Conservation (phyloP, 2,888 invertebrate genomes). For the Frankliniella fusca region DNA sequence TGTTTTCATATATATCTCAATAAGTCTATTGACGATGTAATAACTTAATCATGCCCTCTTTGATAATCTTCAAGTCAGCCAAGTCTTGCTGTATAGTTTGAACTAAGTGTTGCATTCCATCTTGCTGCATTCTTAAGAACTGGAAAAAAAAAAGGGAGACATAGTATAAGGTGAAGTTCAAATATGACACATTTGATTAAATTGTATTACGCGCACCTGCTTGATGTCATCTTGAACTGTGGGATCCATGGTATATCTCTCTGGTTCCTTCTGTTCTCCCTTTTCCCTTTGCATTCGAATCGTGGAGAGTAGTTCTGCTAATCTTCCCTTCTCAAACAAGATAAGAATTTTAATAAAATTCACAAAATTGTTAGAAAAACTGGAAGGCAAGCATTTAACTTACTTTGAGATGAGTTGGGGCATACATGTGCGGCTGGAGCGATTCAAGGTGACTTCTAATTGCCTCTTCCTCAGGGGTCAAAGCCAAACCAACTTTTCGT, state of each 20-base stretch:
- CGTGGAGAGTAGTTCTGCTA: conserved; percentile 86
- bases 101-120: conserved; percentile 80
- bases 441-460: conserved; percentile 82
- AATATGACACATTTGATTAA: background rate
- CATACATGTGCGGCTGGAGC: conserved; percentile 79
- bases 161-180: background rate
- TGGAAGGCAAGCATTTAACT: background rate
- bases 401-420: conserved; percentile 89
- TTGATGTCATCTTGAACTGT: conserved; percentile 57
- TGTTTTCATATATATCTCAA: too few relatives aligned
- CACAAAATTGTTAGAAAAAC: conserved; percentile 26
- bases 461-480: conserved; percentile 86
- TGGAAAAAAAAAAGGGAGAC: conserved; percentile 47
- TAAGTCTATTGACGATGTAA: background rate
- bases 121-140: conserved; percentile 81
- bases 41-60: conserved; percentile 38
- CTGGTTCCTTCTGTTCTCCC: conserved; percentile 53
- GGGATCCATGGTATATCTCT: conserved; percentile 71
- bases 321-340: conserved; percentile 62
- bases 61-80: conserved; percentile 68
- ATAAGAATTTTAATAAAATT: conserved; percentile 22
- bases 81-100: conserved; percentile 77
- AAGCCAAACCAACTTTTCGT: conserved; percentile 79
- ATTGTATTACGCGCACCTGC: conserved; percentile 46
- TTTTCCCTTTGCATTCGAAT: conserved; percentile 66